Percentiles rank a stretch among this genome's conserved stretches.
Conservation (phyloP, 2,113 vertebrate genomes). For the Anguilla rostrata region DNA sequence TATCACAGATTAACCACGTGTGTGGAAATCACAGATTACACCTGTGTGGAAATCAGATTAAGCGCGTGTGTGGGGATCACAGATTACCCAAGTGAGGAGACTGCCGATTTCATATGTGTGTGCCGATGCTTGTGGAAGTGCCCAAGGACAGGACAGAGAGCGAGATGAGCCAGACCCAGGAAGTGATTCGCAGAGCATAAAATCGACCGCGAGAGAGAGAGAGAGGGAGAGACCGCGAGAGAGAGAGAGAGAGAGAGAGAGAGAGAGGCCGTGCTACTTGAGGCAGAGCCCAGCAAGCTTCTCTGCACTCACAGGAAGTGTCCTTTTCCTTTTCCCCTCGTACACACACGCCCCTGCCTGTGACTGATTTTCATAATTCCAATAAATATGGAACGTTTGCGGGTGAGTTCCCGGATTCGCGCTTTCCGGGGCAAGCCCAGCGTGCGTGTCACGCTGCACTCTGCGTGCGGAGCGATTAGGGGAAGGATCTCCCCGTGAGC, state of each 20-base stretch:
- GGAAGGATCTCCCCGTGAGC: not conserved
- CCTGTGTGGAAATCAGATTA: too few species aligned
- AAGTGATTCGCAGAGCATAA: not conserved
- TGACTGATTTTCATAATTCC: slow-evolving; percentile 25
- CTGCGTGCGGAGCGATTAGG: not conserved
- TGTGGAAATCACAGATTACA: too few species aligned
- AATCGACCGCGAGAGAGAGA: not conserved
- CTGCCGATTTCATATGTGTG: too few species aligned
- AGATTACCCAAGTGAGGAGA: too few species aligned
- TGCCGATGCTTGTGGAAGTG: not conserved
- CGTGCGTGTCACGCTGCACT: too few species aligned
- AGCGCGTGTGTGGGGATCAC: too few species aligned
- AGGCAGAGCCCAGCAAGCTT: not conserved
- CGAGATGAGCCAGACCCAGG: not conserved
- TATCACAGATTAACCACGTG: too few species aligned
- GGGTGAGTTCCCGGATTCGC: not conserved
- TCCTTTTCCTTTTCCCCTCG: slow-evolving; percentile 58
- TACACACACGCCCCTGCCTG: not conserved
- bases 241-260: not conserved
- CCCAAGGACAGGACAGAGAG: not conserved
- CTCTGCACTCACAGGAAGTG: slow-evolving; percentile 35
- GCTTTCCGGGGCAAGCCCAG: not conserved
- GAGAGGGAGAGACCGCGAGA: not conserved
- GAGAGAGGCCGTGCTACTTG: not conserved
- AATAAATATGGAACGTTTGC: slow-evolving; percentile 17